Evolutionary conservation across 2,888 invertebrate genomes (phyloP).

Genomic region (Amiota minor): DNA sequence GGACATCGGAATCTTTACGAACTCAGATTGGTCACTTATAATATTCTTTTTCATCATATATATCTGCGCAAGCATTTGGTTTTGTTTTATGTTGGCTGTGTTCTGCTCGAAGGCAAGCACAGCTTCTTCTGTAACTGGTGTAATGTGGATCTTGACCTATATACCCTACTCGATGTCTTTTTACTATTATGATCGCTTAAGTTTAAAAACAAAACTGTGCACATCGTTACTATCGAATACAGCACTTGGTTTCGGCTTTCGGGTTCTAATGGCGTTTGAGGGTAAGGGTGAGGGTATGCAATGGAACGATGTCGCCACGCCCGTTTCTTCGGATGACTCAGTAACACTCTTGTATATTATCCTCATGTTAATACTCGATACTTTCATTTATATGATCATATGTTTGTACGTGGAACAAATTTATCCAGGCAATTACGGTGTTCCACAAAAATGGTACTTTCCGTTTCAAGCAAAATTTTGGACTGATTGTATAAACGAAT

Average conservation of each 20-base stretch:
- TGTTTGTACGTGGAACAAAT: constrained; percentile 89
- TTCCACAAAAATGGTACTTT: constrained; percentile 87
- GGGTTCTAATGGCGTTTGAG: constrained; percentile 79
- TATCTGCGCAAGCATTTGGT: constrained; percentile 80
- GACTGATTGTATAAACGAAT: constrained; percentile 51
- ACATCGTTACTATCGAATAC: constrained; percentile 82
- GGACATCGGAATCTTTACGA: constrained; percentile 76
- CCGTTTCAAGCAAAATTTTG: constrained; percentile 77
- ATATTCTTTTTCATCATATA: constrained; percentile 82
- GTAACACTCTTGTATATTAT: constrained; percentile 81
- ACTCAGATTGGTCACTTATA: constrained; percentile 79
- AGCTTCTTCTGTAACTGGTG: constrained; percentile 83
- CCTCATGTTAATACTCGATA: constrained; percentile 76
- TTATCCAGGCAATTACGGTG: constrained; percentile 87
- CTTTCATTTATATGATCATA: constrained; percentile 77
- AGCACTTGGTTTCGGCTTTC: constrained; percentile 85
- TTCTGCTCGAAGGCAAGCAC: constrained; percentile 86
- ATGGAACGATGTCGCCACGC: constrained; percentile 75
- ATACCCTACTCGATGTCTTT: constrained; percentile 81
- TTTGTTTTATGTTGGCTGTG: constrained; percentile 84
- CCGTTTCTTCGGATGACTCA: constrained; percentile 79
- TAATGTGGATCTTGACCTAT: constrained; percentile 83
- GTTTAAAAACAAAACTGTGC: constrained; percentile 76
- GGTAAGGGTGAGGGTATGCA: constrained; percentile 79
- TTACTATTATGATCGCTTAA: constrained; percentile 79